Conservation (phyloP, 2,113 vertebrate species). For the Mugil cephalus region DNA sequence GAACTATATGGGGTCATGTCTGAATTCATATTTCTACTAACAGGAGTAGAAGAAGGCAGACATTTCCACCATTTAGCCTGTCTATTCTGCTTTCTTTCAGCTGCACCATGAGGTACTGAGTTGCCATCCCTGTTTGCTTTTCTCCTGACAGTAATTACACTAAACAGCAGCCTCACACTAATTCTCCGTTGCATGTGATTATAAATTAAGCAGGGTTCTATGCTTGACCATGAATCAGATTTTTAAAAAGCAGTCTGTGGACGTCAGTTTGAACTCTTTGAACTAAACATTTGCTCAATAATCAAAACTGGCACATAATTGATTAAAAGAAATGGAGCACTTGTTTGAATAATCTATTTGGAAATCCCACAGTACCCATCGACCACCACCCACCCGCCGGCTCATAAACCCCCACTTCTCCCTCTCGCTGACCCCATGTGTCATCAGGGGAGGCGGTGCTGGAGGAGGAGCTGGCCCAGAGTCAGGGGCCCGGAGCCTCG, state of each 20-base stretch:
- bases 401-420: not conserved
- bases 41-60: no score
- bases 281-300: not conserved
- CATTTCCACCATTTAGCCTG: no score
- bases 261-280: not conserved
- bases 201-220: not conserved
- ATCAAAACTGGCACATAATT: not conserved
- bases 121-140: not conserved
- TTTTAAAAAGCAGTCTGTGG: no score
- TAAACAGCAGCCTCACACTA: not conserved
- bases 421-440: slow-evolving; percentile 20
- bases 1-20: no score
- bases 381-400: no score
- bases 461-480: slow-evolving; percentile 16
- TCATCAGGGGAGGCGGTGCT: slow-evolving; percentile 1
- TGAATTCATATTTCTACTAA: no score
- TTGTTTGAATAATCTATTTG: not conserved
- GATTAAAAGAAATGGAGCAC: not conserved
- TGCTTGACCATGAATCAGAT: not conserved
- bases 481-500: slow-evolving; percentile 11
- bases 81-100: not conserved
- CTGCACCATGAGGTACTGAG: not conserved
- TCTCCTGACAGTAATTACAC: not conserved
- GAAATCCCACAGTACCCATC: not conserved
- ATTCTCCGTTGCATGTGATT: not conserved